Evolutionary conservation across 2,888 invertebrate species (phyloP).

Genomic region (Chymomyza caudatula): DNA sequence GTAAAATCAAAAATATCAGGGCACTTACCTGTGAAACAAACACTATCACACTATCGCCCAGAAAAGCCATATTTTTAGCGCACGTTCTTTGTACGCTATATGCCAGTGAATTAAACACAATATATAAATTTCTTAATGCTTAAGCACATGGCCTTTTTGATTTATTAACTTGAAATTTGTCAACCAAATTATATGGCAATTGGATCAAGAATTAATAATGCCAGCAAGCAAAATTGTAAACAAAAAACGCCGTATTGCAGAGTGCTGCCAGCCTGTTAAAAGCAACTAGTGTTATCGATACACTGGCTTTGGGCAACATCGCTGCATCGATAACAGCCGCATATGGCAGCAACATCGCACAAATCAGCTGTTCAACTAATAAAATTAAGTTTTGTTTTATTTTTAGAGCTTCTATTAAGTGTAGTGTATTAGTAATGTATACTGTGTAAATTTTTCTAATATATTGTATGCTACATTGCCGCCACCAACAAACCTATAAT

Average conservation of each 20-base stretch:
- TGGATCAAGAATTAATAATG: conserved; percentile 36
- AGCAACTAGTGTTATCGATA: background rate
- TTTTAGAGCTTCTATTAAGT: conserved; percentile 7
- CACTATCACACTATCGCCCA: conserved; percentile 90
- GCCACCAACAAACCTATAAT: conserved; percentile 76
- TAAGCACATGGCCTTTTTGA: conserved; percentile 29
- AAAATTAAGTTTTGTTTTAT: conserved; percentile 16
- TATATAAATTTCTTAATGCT: background rate
- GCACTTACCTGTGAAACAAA: conserved; percentile 86
- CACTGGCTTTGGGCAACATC: background rate
- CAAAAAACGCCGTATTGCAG: conserved; percentile 40
- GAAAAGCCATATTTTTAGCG: conserved; percentile 84
- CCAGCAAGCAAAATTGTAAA: conserved; percentile 51
- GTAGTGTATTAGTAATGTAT: conserved; percentile 22
- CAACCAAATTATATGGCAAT: conserved; percentile 5
- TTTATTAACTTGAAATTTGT: conserved; percentile 35
- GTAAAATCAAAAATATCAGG: background rate
- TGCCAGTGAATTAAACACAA: background rate
- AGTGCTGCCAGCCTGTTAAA: background rate
- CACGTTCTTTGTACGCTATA: background rate
- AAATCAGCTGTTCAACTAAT: conserved; percentile 34
- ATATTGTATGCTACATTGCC: background rate
- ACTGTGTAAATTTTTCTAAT: background rate
- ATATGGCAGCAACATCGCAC: background rate
- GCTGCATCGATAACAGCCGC: background rate